These are phyloP conservation scores for Drosophila mulleri DNA, from an alignment of 2,888 invertebrate species.

Conservation along the genomic window DNA sequence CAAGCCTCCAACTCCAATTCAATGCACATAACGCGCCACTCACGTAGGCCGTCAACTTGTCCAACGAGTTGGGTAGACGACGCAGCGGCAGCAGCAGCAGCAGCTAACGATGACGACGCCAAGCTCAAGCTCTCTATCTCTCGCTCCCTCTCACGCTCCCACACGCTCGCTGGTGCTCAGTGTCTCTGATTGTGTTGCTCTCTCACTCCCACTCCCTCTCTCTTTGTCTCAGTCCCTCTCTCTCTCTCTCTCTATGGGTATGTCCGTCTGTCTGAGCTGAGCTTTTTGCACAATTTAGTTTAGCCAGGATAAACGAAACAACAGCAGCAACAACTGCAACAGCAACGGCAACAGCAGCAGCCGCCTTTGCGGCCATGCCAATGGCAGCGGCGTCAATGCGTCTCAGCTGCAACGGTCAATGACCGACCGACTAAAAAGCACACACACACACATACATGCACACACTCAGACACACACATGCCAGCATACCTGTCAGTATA, in stretches of 20 bases:
- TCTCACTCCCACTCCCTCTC: conserved; percentile 8
- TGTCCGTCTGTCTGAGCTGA: conserved; percentile 20
- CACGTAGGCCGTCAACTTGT: conserved; percentile 80
- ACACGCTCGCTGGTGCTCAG: conserved; percentile 1
- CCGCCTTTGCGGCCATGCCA: conserved; percentile 61
- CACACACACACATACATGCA: conserved; percentile 33
- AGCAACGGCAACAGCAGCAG: conserved; percentile 16
- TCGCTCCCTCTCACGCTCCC: conserved; percentile 13
- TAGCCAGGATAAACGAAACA: conserved; percentile 57
- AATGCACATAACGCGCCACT: conserved; percentile 74
- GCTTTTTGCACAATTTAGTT: conserved; percentile 48
- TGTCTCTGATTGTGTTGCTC: conserved; percentile 1
- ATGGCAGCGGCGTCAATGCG: conserved; percentile 79
- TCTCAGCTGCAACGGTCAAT: conserved; percentile 82
- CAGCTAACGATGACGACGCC: conserved; percentile 22
- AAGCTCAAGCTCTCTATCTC: conserved; percentile 21
- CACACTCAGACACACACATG: conserved; percentile 4
- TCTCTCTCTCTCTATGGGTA: conserved; percentile 21
- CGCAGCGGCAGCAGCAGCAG: conserved; percentile 41
- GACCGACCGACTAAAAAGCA: conserved; percentile 83
- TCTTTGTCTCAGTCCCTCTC: no score
- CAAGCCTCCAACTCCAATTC: conserved; percentile 79
- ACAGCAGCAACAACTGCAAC: conserved; percentile 27
- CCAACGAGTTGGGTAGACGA: conserved; percentile 81
- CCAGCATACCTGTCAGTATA: conserved; percentile 8